Evolutionary conservation across 1,140 invertebrate species (phyloP).

Genomic region (Bombus turneri): DNA sequence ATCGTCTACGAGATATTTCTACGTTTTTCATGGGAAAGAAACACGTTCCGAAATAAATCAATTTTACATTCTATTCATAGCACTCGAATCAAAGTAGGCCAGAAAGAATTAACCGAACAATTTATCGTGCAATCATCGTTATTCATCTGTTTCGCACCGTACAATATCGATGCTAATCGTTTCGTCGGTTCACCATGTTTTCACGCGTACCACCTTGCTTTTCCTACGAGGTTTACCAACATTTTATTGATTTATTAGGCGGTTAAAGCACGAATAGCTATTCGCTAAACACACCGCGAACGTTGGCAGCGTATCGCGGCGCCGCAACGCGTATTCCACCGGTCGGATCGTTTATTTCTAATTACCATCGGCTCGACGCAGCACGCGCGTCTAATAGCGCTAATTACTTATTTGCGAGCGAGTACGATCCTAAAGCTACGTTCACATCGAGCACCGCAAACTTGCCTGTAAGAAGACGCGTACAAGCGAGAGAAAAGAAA

Average conservation of each 20-base stretch:
- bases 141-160: background rate
- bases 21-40: no score
- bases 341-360: constrained; percentile 19
- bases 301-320: background rate
- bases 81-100: background rate
- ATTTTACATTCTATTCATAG: background rate
- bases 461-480: no score
- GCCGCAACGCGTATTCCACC: no score
- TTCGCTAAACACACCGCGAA: background rate
- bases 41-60: no score
- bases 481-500: no score
- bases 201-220: no score
- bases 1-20: no score
- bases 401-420: constrained; percentile 59
- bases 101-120: background rate
- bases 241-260: background rate
- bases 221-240: background rate
- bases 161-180: background rate
- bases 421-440: constrained; percentile 14
- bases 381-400: constrained; percentile 41
- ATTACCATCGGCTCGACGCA: constrained; percentile 29
- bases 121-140: background rate
- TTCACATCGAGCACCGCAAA: background rate
- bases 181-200: background rate
- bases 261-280: background rate